Percentiles rank a stretch among this genome's conserved stretches.
Conservation (phyloP, 2,888 invertebrate genomes). For the Pinctada fucata region DNA sequence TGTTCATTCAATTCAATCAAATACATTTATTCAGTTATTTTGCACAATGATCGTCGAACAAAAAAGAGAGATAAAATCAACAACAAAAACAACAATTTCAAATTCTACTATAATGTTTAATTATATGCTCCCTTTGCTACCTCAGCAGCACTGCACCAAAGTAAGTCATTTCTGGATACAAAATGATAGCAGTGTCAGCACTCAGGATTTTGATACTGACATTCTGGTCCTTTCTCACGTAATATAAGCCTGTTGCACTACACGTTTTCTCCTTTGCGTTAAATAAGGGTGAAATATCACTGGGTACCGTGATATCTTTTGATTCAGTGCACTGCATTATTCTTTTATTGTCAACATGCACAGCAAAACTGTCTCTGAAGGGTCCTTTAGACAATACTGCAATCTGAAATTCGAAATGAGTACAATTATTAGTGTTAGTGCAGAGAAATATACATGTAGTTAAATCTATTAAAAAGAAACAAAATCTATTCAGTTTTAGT, state of each 20-base stretch:
- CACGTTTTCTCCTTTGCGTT: slow-evolving; percentile 28
- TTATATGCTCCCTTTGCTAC: neutral
- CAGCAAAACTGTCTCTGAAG: slow-evolving; percentile 18
- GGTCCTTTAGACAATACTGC: slow-evolving; percentile 25
- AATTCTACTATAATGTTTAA: too few species aligned
- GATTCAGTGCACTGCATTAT: slow-evolving; percentile 39
- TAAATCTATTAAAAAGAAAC: too few species aligned
- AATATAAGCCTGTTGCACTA: slow-evolving; percentile 13
- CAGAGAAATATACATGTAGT: too few species aligned
- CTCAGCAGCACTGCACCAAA: slow-evolving; percentile 17
- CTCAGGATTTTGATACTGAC: neutral
- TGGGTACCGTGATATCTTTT: slow-evolving; percentile 31
- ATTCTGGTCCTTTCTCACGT: slow-evolving; percentile 6
- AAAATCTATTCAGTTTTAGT: too few species aligned
- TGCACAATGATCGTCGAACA: too few species aligned
- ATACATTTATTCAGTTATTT: too few species aligned
- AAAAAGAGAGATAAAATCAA: too few species aligned
- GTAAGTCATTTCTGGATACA: slow-evolving; percentile 9
- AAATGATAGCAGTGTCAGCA: neutral
- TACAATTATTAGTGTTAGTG: too few species aligned
- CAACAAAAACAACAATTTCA: too few species aligned
- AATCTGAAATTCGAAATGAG: slow-evolving; percentile 25
- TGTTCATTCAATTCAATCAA: too few species aligned
- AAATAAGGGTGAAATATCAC: neutral
- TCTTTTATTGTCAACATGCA: slow-evolving; percentile 29